These are phyloP conservation scores for Chironomus riparius DNA, from an alignment of 2,888 invertebrate genomes.

Conservation along the genomic window DNA sequence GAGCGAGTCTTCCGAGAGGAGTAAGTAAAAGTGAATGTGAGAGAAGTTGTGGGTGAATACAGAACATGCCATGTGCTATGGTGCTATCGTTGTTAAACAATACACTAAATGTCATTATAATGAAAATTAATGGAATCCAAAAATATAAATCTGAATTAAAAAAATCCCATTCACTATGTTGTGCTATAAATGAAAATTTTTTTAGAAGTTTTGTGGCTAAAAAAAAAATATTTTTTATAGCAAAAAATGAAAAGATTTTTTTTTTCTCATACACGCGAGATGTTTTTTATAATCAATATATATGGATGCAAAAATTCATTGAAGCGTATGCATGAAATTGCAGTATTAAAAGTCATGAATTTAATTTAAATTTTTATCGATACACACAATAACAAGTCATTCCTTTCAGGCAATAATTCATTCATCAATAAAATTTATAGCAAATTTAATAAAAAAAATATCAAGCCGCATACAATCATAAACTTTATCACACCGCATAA, in stretches of 20 bases:
- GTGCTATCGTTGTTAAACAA: conserved; percentile 16
- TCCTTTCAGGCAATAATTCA: not conserved
- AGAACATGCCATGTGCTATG: not conserved
- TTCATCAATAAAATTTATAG: not conserved
- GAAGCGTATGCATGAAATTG: not conserved
- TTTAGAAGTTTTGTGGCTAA: not conserved
- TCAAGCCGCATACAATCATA: not conserved
- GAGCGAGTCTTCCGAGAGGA: not conserved
- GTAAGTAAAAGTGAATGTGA: not conserved
- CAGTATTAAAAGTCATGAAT: not conserved
- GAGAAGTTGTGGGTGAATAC: not conserved
- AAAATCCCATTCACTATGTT: not conserved
- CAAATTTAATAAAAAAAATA: not conserved
- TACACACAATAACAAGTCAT: not conserved
- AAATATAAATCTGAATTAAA: conserved; percentile 20
- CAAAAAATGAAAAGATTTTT: no score
- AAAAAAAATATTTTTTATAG: no score
- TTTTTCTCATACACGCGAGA: no score
- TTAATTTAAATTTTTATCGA: not conserved
- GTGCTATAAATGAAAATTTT: not conserved
- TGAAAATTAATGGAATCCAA: conserved; percentile 23
- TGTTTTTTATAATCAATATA: no score
- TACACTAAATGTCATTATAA: conserved; percentile 25
- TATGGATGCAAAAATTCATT: no score
- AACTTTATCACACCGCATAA: not conserved